A percentile compares a stretch with the other conserved stretches of the same genome.
Evolutionary conservation across 1,140 invertebrate genomes (phyloP).

Genomic region (Drosophila arizonae): DNA sequence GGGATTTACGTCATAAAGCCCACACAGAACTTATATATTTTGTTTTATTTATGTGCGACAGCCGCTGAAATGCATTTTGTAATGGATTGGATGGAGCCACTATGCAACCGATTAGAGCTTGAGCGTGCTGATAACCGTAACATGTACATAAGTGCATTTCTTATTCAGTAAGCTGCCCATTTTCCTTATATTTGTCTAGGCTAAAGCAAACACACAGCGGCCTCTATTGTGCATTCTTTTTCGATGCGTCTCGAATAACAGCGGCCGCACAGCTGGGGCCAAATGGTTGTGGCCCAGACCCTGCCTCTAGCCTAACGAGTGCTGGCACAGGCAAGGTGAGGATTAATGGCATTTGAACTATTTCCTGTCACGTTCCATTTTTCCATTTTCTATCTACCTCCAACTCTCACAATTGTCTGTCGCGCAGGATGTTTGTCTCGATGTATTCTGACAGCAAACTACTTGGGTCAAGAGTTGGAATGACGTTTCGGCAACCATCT

Average conservation of each 20-base stretch:
- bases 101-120: too few relatives aligned
- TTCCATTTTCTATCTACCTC: not conserved
- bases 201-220: conserved; percentile 1
- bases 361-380: conserved; percentile 22
- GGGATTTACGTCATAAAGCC: conserved; percentile 57
- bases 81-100: conserved; percentile 18
- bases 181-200: too few relatives aligned
- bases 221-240: conserved; percentile 11
- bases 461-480: conserved; percentile 10
- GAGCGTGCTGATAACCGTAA: too few relatives aligned
- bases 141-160: too few relatives aligned
- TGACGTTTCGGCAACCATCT: not conserved
- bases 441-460: not conserved
- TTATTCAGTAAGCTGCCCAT: too few relatives aligned
- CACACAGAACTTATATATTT: conserved; percentile 12
- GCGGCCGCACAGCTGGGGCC: conserved; percentile 1
- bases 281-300: not conserved
- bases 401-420: conserved; percentile 13
- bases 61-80: conserved; percentile 51
- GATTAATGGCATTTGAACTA: conserved; percentile 36
- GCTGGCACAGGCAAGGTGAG: conserved; percentile 3
- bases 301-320: conserved; percentile 11
- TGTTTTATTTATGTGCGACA: conserved; percentile 26
- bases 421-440: not conserved
- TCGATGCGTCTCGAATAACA: conserved; percentile 16